Conservation (phyloP, 92 coral and sea anemone genomes). For the Blastomussa wellsi region DNA sequence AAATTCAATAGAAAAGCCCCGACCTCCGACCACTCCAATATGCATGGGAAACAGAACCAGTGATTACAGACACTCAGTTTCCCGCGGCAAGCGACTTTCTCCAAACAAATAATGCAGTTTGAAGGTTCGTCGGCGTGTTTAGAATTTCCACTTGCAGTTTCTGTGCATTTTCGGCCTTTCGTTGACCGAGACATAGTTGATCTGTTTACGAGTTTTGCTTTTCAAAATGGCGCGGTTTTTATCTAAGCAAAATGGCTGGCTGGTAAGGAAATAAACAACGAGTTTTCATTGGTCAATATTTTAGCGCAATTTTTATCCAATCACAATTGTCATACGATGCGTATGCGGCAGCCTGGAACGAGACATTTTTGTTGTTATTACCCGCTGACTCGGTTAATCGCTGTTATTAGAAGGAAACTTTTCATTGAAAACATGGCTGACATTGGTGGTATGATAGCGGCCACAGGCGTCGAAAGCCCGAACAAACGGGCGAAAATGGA, state of each 20-base stretch:
- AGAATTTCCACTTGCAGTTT: conserved; percentile 28
- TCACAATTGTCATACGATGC: conserved; percentile 41
- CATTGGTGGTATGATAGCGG: conserved; percentile 90
- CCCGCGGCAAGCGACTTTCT: conserved; percentile 87
- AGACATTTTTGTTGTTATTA: conserved; percentile 91
- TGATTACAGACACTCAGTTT: conserved; percentile 91
- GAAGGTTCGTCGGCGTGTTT: conserved; percentile 41
- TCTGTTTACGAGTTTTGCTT: conserved; percentile 1
- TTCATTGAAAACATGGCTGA: conserved; percentile 92
- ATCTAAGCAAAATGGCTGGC: conserved; percentile 66
- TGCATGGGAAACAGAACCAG: conserved; percentile 97
- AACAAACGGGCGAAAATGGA: conserved; percentile 99
- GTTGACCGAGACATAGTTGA: conserved; percentile 48
- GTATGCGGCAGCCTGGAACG: conserved; percentile 72
- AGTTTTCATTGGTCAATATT: conserved; percentile 60
- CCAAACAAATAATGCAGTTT: conserved; percentile 91
- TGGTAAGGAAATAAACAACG: conserved; percentile 41
- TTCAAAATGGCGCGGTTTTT: conserved; percentile 71
- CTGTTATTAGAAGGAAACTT: conserved; percentile 79
- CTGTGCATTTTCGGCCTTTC: conserved; percentile 33
- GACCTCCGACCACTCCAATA: conserved; percentile 98
- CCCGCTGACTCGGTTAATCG: conserved; percentile 88
- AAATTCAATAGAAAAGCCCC: conserved; percentile 19
- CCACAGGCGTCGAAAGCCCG: conserved; percentile 91
- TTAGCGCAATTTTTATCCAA: conserved; percentile 58